These are phyloP conservation scores for Molorchus minor DNA, from an alignment of 2,888 invertebrate species.

Conservation along the genomic window DNA sequence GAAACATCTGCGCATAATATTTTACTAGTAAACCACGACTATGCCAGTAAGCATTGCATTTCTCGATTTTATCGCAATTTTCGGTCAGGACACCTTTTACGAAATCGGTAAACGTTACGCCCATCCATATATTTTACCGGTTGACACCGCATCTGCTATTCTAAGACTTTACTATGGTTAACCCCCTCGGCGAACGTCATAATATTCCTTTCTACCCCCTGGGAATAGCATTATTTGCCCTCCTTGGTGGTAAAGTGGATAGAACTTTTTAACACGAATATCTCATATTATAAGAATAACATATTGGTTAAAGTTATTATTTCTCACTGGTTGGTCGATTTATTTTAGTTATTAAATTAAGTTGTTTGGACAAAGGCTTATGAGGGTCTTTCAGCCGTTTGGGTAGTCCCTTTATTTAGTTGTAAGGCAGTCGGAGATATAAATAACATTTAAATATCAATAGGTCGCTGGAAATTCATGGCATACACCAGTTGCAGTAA, in stretches of 20 bases:
- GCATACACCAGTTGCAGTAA: too few relatives aligned
- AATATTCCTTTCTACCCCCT: slow-evolving; percentile 60
- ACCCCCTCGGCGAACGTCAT: slow-evolving; percentile 59
- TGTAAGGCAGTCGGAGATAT: too few relatives aligned
- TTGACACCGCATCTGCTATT: slow-evolving; percentile 54
- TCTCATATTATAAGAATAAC: slow-evolving; percentile 39
- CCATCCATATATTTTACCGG: slow-evolving; percentile 48
- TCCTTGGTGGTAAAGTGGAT: slow-evolving; percentile 56
- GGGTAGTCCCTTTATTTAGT: too few relatives aligned
- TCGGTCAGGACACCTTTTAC: slow-evolving; percentile 44
- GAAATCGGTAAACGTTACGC: slow-evolving; percentile 49
- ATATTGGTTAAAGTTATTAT: slow-evolving; percentile 10
- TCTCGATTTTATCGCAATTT: slow-evolving; percentile 46
- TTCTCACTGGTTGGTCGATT: slow-evolving; percentile 13
- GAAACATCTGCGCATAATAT: slow-evolving; percentile 16
- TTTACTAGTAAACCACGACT: slow-evolving; percentile 3
- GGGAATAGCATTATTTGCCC: slow-evolving; percentile 52
- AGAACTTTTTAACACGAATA: slow-evolving; percentile 47
- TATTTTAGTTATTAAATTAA: slow-evolving; percentile 19
- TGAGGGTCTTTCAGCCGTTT: not conserved
- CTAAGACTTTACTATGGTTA: slow-evolving; percentile 40
- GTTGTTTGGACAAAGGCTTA: slow-evolving; percentile 8
- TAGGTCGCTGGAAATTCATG: too few relatives aligned
- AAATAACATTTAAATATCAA: too few relatives aligned
- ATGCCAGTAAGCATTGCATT: slow-evolving; percentile 26